Base-by-base conservation (phyloP, 1,140 invertebrate genomes). In the Gonatopus flavifemur region DNA sequence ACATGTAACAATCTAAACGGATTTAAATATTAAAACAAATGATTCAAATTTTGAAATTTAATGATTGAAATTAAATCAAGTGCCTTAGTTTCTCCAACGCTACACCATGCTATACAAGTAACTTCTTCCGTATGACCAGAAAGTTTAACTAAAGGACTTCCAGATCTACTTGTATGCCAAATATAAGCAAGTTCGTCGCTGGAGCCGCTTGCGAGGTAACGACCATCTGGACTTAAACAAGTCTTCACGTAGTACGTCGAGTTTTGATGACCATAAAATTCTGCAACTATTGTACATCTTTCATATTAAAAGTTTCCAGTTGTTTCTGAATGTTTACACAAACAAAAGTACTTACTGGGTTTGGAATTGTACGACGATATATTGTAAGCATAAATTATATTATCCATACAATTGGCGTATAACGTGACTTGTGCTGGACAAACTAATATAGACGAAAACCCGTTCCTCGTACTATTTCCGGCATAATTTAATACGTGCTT, bases 331-430 rank as follows among this genome's bases (percentile, higher is more conserved):
- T n/a, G n/a, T n/a, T n/a, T n/a, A n/a, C n/a, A 16, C 12, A 10
- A 15, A 21, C 12, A 20, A 32, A 7, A 7, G 25, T 25, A 44
- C 49, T 68, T 74, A 81, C 80, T 64, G 64, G 91, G 90, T 31
- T 85, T 72, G 5, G 80, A 66, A 59, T 83, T 83, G 65, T 86
- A 90, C 0, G 87, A 85, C 0, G 84, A 81, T 36, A 91, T 76
- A 67, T 94, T 90, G 66, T 88, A 94, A 59, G 87, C 85, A 69
- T 94, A 94, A 33, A 96, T 91, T 19, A 83, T 83, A 64, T 88
- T 87, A 71, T 94, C 90, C 80, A 91, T 88, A 70, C 90, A 93
- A 69, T 86, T 93, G 3, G 89, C 91, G 78, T 89, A 96, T 0
- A 95, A 71, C n/a, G 80, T 82, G 5, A 84, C 77, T 35, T 82